phyloP scores from a whole-genome alignment of 1,140 invertebrate species.

The Platyscapa corneri region DNA sequence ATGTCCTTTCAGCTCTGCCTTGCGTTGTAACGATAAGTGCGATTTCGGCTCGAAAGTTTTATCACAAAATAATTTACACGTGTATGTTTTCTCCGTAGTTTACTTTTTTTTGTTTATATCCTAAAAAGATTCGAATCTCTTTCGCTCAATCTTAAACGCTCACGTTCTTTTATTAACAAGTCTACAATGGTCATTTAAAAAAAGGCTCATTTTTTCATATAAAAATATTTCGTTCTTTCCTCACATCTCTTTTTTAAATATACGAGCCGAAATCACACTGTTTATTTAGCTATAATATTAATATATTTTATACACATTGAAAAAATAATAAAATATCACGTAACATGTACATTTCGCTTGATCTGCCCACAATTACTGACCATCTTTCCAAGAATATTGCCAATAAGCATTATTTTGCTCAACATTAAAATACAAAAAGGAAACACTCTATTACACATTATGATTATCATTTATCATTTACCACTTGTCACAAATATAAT shows the following conservation, averaged over 20 bases:
- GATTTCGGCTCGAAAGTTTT: constrained; percentile 43
- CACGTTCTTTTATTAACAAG: constrained; percentile 21
- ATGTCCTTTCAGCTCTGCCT: background rate
- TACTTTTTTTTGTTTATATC: constrained; percentile 32
- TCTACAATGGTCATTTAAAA: constrained; percentile 36
- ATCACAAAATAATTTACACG: constrained; percentile 48
- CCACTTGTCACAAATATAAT: constrained; percentile 26
- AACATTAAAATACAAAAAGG: constrained; percentile 31
- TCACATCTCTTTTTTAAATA: constrained; percentile 17
- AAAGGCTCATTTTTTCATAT: constrained; percentile 42
- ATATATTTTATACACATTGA: constrained; percentile 45
- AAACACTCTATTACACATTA: constrained; percentile 37
- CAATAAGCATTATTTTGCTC: constrained; percentile 44
- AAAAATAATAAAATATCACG: constrained; percentile 43
- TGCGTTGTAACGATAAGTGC: constrained; percentile 6
- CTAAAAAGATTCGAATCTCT: constrained; percentile 37
- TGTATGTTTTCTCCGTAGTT: constrained; percentile 14
- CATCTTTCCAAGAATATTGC: constrained; percentile 46
- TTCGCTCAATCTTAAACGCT: background rate
- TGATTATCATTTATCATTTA: constrained; percentile 43
- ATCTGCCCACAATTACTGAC: constrained; percentile 43
- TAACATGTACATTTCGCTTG: constrained; percentile 31
- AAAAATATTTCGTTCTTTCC: constrained; percentile 49
- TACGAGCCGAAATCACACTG: constrained; percentile 38
- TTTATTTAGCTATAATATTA: constrained; percentile 27